Evolutionary conservation across 2,113 vertebrate species (phyloP), one percentile per base, ranked within the genome.

Genomic region (Boleophthalmus pectinirostris): DNA sequence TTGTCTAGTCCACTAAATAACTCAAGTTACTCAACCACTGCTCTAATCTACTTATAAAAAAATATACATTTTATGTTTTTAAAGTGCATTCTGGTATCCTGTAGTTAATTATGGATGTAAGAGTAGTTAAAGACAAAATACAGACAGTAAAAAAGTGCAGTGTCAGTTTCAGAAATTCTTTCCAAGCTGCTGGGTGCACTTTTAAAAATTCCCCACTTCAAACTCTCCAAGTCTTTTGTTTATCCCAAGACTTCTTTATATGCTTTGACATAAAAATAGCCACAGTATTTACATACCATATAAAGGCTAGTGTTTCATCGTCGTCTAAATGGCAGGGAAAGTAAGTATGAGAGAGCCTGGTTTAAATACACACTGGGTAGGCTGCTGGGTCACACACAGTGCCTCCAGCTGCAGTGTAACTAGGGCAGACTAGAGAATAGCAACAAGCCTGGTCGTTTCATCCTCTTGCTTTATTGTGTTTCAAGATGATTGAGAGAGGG

Each of bases 251-350:
- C 58, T 70, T 75, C 23, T 1, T 51, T 61, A 33, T 61, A 33
- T 20, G 72, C 71, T 75, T 77, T n/a, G 64, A 78, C 64, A 56
- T 11, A 29, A 68, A 67, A 66, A 86, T 90, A 86, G 77, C 77
- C 63, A 69, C 75, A 82, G 72, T 82, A 77, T 89, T 87, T 86
- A 84, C 82, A 87, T 87, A 75, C 70, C 83, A 68, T 57, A 65
- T 57, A 75, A 79, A 73, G 70, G 72, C 79, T 74, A 85, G 73
- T 78, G 86, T 61, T 69, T 73, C 72, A 13, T 61, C n/a, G 29
- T 76, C 78, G 38, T 66, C 38, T 68, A 9, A 25, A 45, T 70
- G 58, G 70, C 80, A 72, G 76, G 6, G 45, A 70, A 64, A 73
- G 72, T 70, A 60, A 49, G 6, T 58, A 47, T 18, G 25, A 81